Evolutionary conservation across 2,888 invertebrate genomes (phyloP).

Genomic region (Leptinotarsa tumamoca): DNA sequence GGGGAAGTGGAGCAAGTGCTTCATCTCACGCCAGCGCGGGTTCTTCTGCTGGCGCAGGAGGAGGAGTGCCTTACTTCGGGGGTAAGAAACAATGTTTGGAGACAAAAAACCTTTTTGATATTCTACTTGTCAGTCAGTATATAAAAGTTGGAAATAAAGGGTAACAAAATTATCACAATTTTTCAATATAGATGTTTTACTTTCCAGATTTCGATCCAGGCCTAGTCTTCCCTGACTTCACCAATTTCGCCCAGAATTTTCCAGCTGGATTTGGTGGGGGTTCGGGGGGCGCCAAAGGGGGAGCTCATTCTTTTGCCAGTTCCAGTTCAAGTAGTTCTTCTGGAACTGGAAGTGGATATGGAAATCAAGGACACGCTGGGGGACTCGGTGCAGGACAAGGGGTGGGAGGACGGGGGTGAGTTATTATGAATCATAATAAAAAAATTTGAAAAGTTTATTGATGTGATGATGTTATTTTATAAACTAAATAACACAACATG

Average conservation of each 20-base stretch:
- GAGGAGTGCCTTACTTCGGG: constrained; percentile 2
- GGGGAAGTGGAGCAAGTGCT: constrained; percentile 39
- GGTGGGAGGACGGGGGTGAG: constrained; percentile 50
- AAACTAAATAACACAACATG: too few relatives aligned
- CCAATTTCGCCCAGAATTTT: constrained; percentile 35
- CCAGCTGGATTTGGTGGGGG: constrained; percentile 34
- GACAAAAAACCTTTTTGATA: too few relatives aligned
- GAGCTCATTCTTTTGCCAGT: constrained; percentile 44
- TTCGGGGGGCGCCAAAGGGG: constrained; percentile 40
- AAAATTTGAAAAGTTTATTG: too few relatives aligned
- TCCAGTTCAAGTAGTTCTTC: constrained; percentile 46
- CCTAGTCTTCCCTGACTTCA: constrained; percentile 30
- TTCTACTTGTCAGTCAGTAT: too few relatives aligned
- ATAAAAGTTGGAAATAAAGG: too few relatives aligned
- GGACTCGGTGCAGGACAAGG: constrained; percentile 47
- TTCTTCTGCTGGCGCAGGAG: constrained; percentile 20
- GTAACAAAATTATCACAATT: too few relatives aligned
- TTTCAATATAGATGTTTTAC: too few relatives aligned
- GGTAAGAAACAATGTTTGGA: neutral
- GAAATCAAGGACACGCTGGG: constrained; percentile 36
- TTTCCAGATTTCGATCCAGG: constrained; percentile 30
- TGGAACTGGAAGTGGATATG: constrained; percentile 35
- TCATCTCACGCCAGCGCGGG: constrained; percentile 37
- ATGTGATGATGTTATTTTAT: too few relatives aligned
- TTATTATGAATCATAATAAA: neutral